Evolutionary conservation across 2,113 vertebrate genomes (phyloP).

Genomic region (Poeciliopsis occidentalis): DNA sequence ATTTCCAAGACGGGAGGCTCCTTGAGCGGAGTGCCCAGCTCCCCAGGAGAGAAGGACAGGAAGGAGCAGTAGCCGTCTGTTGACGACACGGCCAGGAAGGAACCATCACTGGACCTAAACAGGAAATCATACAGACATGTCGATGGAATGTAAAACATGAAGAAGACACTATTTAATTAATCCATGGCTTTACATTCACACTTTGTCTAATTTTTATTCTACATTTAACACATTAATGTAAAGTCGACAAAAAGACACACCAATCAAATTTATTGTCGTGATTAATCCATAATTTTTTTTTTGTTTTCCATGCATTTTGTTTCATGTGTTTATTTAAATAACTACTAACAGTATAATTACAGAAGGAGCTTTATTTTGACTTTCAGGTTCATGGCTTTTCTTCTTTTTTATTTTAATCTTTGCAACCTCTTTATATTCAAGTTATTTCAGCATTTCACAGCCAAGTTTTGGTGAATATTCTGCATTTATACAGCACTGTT

Average conservation of each 20-base stretch:
- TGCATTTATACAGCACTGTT: too few relatives aligned
- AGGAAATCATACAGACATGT: conserved; percentile 2
- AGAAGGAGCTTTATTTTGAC: neutral
- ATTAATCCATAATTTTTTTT: neutral
- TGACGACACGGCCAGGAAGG: conserved; percentile 93
- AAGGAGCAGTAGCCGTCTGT: conserved; percentile 98
- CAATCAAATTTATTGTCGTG: too few relatives aligned
- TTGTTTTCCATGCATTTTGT: neutral
- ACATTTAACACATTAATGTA: too few relatives aligned
- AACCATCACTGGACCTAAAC: conserved; percentile 90
- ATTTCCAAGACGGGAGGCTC: conserved; percentile 85
- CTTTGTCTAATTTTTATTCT: too few relatives aligned
- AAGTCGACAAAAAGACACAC: too few relatives aligned
- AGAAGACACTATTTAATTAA: neutral
- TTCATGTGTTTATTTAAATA: neutral
- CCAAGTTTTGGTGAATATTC: too few relatives aligned
- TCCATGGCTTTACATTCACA: neutral
- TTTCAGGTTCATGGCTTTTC: neutral
- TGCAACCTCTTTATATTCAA: neutral
- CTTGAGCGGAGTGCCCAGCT: conserved; percentile 89
- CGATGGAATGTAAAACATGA: neutral
- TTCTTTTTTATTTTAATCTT: neutral
- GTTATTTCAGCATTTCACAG: too few relatives aligned
- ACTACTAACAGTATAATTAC: neutral
- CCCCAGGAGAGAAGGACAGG: conserved; percentile 88